Conservation (phyloP, 2,113 vertebrate species). For the Megaleporinus macrocephalus region DNA sequence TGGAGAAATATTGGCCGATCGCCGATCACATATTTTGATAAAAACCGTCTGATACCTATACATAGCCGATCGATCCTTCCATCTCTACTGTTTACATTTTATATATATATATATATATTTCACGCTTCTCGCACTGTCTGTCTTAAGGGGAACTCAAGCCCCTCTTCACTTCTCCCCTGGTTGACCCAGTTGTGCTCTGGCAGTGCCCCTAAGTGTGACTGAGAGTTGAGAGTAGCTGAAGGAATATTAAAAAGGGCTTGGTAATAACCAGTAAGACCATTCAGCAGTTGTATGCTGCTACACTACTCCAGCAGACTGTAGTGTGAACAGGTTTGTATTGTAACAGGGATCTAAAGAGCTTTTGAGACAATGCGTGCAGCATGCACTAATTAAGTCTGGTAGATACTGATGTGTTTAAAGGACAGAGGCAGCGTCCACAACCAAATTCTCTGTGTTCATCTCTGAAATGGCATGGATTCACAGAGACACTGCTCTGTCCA, state of each 20-base stretch:
- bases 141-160: background rate
- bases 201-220: conserved; percentile 5
- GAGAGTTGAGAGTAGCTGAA: conserved; percentile 24
- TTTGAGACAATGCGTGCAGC: background rate
- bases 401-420: background rate
- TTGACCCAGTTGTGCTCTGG: background rate
- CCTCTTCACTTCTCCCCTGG: background rate
- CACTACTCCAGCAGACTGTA: background rate
- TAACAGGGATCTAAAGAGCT: background rate
- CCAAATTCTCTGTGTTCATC: background rate
- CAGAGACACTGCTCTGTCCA: conserved; percentile 62
- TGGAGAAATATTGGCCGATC: too few relatives aligned
- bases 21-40: too few relatives aligned
- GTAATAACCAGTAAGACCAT: conserved; percentile 43
- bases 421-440: background rate
- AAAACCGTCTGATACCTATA: too few relatives aligned
- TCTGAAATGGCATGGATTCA: conserved; percentile 22
- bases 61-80: too few relatives aligned
- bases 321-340: background rate
- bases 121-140: too few relatives aligned
- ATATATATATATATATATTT: too few relatives aligned
- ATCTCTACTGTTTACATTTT: too few relatives aligned
- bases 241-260: conserved; percentile 39
- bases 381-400: background rate
- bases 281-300: background rate